phyloP scores from a whole-genome alignment of 2,888 invertebrate genomes.

The Pristionchus exspectatus region DNA sequence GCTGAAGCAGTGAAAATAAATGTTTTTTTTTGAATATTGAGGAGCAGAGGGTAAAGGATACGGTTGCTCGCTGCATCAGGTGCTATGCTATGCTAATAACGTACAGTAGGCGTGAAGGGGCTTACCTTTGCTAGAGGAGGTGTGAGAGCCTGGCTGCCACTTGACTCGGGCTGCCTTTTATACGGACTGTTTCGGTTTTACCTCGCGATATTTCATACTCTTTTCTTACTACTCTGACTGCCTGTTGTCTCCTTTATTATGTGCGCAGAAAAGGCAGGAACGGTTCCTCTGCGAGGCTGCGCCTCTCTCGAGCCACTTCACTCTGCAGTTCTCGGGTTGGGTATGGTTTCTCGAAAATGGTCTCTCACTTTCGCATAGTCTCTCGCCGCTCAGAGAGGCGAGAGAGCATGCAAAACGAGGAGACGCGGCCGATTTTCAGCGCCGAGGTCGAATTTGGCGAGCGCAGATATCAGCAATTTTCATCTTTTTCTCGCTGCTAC shows the following conservation, averaged over 20 bases:
- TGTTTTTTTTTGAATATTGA: too few species aligned
- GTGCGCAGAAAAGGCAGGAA: not conserved
- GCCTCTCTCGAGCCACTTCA: not conserved
- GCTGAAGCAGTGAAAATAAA: not conserved
- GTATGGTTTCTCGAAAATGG: too few species aligned
- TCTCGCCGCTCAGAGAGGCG: too few species aligned
- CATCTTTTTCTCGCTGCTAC: conserved; percentile 26
- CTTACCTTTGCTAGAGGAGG: conserved; percentile 46
- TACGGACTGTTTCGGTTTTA: not conserved
- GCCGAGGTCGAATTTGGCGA: conserved; percentile 13
- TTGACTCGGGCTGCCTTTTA: not conserved
- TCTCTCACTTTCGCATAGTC: too few species aligned
- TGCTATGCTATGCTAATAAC: not conserved
- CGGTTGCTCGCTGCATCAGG: not conserved
- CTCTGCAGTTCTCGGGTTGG: not conserved
- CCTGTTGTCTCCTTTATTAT: not conserved
- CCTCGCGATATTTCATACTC: conserved; percentile 3
- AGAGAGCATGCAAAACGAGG: too few species aligned
- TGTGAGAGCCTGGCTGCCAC: not conserved
- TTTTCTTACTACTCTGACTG: not conserved
- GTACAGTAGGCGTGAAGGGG: not conserved
- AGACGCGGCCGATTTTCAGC: too few species aligned
- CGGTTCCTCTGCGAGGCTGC: not conserved
- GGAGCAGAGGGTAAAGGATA: too few species aligned
- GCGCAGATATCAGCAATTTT: conserved; percentile 37